Base-by-base conservation (phyloP, 2,888 invertebrate genomes). In the Drosophila conformis region DNA sequence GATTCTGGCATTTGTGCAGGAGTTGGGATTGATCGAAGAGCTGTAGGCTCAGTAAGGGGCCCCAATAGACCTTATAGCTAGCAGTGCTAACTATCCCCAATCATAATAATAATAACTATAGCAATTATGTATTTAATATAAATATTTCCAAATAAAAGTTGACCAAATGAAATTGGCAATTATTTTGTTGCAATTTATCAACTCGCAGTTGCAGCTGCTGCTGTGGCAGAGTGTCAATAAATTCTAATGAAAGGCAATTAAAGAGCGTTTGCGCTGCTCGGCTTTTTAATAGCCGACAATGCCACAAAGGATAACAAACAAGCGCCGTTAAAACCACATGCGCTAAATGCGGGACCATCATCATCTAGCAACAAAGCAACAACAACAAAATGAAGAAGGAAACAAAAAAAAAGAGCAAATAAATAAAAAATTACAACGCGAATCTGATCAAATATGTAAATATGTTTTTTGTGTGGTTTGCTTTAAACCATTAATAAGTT, bases 201-300 rank as follows among this genome's bases (percentile, higher is more conserved):
- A 33, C 15, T 21, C 2, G 21, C 48, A 57, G 25, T 57, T 27
- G 27, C 38, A 56, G 73, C 63, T 52, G 59, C 66, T 65, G 73
- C 25, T 69, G 65, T 69, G 65, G 59, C 52, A 72, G 76, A 83
- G 71, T 87, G 76, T 57, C 74, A 73, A 78, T 88, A 83, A 74
- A 76, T 77, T 90, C 75, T 76, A 87, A 90, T 87, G 75, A 76
- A 79, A 79, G 71, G 76, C 75, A 87, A 81, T 86, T 87, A 73
- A 90, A 84, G 72, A 63, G 63, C 73, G 52, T 38, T n/a, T 38
- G 56, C 27, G 52, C 78, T 49, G 68, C 31, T 31, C 56, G 70
- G 80, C 59, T 10, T 75, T 83, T 80, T 61, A 78, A 78, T 81
- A 59, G 66, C 52, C 67, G 0, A 46, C 29, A 46, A 51, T 53